Base-by-base conservation (phyloP, 2,888 invertebrate species). In the Microplitis deprimator region DNA sequence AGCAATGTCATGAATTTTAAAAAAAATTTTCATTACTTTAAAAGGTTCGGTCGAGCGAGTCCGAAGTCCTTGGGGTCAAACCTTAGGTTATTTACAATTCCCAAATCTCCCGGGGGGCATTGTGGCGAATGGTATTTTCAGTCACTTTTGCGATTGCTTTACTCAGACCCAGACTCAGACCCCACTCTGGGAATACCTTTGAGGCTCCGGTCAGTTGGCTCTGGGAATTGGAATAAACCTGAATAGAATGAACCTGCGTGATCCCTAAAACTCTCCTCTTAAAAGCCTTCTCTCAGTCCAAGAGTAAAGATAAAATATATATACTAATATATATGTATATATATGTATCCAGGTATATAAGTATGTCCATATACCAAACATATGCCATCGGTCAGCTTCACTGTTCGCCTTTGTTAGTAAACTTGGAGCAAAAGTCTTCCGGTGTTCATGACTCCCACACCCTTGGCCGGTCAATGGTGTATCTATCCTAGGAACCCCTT, bases 381-480 rank as follows among this genome's bases (percentile, higher is more conserved):
- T 29, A 29, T 29, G 29, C 29, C 29, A 29, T 29, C n/a, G n/a
- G 16, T 62, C 17, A 62, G 17, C 50, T 16, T 13, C 6, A 17
- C 20, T 50, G 17, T 69, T 50, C 41, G 13, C 50, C 50, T 50
- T 50, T 50, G 17, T 17, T 69, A 20, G 29, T 29, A 29, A 29
- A 29, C 29, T 29, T 29, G 38, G 8, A 7, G 71, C 65, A 50
- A 60, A 68, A 68, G 69, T 76, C 77, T 79, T 77, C 77, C 79
- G 76, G 78, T 79, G 68, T 74, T 69, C 74, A 79, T 17, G 78
- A 79, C 81, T 81, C 77, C 81, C 79, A 81, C 83, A 82, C 78
- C 79, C 81, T 82, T 79, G 73, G 50, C 29, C 4, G 29, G 3
- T 29, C 29, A 29, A 29, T 29, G 29, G 29, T 29, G 29, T 29